phyloP scores from a whole-genome alignment of 2,888 invertebrate species.

The Acanthococcus lagerstroemiae region DNA sequence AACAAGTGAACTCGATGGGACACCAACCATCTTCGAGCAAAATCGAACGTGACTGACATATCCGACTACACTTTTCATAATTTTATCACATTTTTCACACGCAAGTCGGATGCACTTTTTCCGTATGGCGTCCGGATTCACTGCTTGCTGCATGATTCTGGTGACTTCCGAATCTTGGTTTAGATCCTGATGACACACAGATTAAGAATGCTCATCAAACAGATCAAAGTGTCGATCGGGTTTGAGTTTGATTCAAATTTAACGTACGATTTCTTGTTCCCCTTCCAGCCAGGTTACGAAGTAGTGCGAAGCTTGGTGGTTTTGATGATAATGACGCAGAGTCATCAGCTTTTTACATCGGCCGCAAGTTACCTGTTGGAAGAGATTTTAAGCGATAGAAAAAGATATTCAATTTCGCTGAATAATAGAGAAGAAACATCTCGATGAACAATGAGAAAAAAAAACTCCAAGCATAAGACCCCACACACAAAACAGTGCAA shows the following conservation, averaged over 20 bases:
- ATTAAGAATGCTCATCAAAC: too few relatives aligned
- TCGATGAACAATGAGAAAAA: too few relatives aligned
- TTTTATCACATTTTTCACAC: constrained; percentile 31
- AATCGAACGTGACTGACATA: constrained; percentile 32
- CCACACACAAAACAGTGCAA: too few relatives aligned
- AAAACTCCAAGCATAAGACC: too few relatives aligned
- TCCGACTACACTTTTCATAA: constrained; percentile 31
- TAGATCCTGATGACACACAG: constrained; percentile 23
- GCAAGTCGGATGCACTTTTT: constrained; percentile 20
- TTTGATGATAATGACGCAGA: constrained; percentile 18
- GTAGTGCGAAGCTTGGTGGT: constrained; percentile 29
- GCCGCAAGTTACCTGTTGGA: constrained; percentile 31
- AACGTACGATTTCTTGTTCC: constrained; percentile 14
- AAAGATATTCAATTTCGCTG: neutral
- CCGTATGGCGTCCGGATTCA: constrained; percentile 26
- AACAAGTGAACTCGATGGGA: neutral
- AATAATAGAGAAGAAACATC: neutral
- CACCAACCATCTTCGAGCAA: constrained; percentile 30
- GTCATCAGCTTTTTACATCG: constrained; percentile 29
- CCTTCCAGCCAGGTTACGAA: constrained; percentile 31
- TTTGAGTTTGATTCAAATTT: too few relatives aligned
- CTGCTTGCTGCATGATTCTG: constrained; percentile 13
- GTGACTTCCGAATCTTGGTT: constrained; percentile 14
- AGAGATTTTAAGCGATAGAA: neutral
- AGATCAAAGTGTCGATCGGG: too few relatives aligned